Conservation (phyloP, 2,888 invertebrate genomes). For the Macaria liturata region DNA sequence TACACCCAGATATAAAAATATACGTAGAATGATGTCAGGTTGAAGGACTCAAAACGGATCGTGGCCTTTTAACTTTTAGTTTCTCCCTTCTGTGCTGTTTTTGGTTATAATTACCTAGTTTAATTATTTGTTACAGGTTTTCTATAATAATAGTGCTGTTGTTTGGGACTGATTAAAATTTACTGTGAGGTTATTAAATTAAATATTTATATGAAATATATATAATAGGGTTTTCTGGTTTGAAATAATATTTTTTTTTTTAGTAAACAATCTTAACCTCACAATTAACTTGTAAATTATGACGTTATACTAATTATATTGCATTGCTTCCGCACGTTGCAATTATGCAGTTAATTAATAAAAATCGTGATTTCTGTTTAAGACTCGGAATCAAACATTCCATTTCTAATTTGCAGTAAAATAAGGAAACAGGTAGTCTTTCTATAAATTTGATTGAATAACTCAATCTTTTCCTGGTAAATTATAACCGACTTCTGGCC, state of each 20-base stretch:
- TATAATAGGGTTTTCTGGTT: no score
- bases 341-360: conserved; percentile 8
- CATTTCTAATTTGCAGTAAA: conserved; percentile 16
- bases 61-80: conserved; percentile 36
- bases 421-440: conserved; percentile 24
- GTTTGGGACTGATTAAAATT: neutral
- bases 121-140: conserved; percentile 48
- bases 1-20: conserved; percentile 60
- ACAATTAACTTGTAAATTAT: no score
- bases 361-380: conserved; percentile 23
- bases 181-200: no score
- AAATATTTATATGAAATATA: no score
- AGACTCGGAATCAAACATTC: conserved; percentile 21
- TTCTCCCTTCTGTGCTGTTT: conserved; percentile 54
- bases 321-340: conserved; percentile 15
- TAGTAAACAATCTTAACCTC: no score
- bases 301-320: neutral
- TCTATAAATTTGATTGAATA: neutral
- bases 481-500: conserved; percentile 5
- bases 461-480: neutral
- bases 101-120: conserved; percentile 51
- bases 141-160: conserved; percentile 20
- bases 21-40: conserved; percentile 59
- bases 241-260: no score
- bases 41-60: conserved; percentile 45